These are phyloP conservation scores for Salminus brasiliensis DNA, from an alignment of 2,113 vertebrate genomes.

Conservation along the genomic window DNA sequence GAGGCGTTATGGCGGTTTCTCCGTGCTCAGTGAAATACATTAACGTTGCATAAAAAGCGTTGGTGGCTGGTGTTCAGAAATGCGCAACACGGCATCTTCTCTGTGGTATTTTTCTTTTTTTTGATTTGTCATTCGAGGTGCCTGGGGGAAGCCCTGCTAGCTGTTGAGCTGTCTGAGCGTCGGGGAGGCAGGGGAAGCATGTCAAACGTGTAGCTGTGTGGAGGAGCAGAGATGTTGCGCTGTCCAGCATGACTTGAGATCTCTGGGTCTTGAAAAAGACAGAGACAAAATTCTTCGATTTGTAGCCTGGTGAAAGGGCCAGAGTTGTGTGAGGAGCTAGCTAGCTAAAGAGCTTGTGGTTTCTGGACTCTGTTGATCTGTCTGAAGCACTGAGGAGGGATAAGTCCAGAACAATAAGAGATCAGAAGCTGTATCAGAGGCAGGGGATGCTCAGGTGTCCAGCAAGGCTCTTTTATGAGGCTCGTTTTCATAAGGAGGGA, in stretches of 20 bases:
- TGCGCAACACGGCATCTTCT: slow-evolving; percentile 1
- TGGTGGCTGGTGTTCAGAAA: not conserved
- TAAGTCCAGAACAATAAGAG: too few relatives aligned
- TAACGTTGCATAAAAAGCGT: not conserved
- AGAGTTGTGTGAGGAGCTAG: too few relatives aligned
- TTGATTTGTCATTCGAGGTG: slow-evolving; percentile 38
- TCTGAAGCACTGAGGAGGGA: too few relatives aligned
- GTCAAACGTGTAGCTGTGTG: too few relatives aligned
- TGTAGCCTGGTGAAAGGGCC: not conserved
- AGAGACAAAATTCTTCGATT: not conserved
- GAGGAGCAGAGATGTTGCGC: not conserved
- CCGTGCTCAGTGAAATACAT: not conserved
- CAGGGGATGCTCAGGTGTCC: too few relatives aligned
- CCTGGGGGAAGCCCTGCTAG: slow-evolving; percentile 5
- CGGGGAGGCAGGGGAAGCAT: not conserved
- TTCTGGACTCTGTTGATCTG: too few relatives aligned
- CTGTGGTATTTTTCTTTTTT: slow-evolving; percentile 16
- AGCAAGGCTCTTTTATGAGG: not conserved
- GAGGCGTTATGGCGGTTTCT: too few relatives aligned
- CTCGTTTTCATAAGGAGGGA: not conserved
- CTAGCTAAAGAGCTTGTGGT: too few relatives aligned
- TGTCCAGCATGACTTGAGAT: not conserved
- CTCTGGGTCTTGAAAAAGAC: too few relatives aligned
- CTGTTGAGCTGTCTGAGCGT: slow-evolving; percentile 15
- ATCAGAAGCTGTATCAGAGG: too few relatives aligned